Percentiles rank a stretch among this genome's conserved stretches.
Conservation (phyloP, 1,140 invertebrate genomes). For the Heterodera schachtii region DNA sequence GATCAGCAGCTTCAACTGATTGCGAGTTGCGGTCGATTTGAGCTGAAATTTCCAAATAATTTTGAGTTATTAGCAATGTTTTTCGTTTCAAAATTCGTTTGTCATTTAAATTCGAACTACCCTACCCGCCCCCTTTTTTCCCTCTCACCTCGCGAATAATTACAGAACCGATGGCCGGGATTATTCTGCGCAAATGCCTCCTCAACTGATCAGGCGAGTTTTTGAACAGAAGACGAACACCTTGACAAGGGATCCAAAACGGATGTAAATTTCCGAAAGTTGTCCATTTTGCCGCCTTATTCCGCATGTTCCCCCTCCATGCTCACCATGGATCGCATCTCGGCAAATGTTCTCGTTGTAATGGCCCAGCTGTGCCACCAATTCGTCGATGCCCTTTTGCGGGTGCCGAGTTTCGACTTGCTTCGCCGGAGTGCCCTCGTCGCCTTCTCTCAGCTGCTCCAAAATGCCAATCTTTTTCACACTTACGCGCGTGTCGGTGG, state of each 20-base stretch:
- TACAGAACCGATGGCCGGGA: constrained; percentile 16
- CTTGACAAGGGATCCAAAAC: not conserved
- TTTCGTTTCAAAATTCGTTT: no score
- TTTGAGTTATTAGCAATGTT: no score
- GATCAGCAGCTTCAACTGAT: constrained; percentile 16
- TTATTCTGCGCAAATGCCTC: constrained; percentile 14
- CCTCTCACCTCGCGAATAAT: constrained; percentile 8
- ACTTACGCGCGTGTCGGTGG: constrained; percentile 13
- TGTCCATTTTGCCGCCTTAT: not conserved
- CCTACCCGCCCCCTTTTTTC: no score
- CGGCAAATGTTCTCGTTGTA: constrained; percentile 30
- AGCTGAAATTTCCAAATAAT: not conserved
- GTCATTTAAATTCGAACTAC: no score
- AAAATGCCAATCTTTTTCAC: constrained; percentile 16
- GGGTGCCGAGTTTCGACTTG: not conserved
- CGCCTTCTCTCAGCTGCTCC: constrained; percentile 3
- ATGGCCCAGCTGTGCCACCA: constrained; percentile 16
- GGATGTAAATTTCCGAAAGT: no score
- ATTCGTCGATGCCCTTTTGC: constrained; percentile 9
- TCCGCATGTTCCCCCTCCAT: not conserved
- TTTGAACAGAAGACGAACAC: constrained; percentile 10
- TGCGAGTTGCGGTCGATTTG: constrained; percentile 12
- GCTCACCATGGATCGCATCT: constrained; percentile 19
- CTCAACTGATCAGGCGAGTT: constrained; percentile 4
- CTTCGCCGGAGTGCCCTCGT: not conserved